Conservation (phyloP, 2,113 vertebrate genomes). For the Talpa occidentalis region DNA sequence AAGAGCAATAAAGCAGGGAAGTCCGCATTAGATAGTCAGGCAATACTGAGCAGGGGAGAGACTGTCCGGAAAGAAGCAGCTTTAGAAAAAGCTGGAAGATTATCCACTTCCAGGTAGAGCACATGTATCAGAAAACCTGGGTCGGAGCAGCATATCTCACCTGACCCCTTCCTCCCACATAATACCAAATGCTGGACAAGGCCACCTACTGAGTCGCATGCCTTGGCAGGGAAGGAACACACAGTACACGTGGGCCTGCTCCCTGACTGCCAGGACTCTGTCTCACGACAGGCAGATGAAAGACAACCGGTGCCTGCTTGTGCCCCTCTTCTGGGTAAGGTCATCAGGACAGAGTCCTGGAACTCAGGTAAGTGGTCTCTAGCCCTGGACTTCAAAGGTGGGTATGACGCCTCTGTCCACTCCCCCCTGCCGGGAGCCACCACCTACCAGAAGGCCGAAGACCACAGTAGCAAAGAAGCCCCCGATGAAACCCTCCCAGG, state of each 20-base stretch:
- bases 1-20: neutral
- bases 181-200: neutral
- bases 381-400: neutral
- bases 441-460: conserved; percentile 95
- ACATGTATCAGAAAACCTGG: neutral
- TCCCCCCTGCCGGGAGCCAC: neutral
- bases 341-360: neutral
- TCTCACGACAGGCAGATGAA: neutral
- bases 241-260: rapidly evolving
- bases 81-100: neutral
- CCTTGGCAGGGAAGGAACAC: neutral
- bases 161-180: neutral
- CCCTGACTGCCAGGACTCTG: neutral
- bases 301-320: neutral
- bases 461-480: conserved; percentile 96
- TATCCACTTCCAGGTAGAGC: neutral
- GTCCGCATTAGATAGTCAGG: neutral
- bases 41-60: neutral
- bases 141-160: neutral
- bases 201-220: neutral
- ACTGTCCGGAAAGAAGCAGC: neutral
- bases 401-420: neutral
- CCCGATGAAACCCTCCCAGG: conserved; percentile 99
- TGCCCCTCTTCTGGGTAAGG: neutral
- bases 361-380: neutral